Conservation (phyloP, 2,888 invertebrate species). For the Enchytraeus crypticus region DNA sequence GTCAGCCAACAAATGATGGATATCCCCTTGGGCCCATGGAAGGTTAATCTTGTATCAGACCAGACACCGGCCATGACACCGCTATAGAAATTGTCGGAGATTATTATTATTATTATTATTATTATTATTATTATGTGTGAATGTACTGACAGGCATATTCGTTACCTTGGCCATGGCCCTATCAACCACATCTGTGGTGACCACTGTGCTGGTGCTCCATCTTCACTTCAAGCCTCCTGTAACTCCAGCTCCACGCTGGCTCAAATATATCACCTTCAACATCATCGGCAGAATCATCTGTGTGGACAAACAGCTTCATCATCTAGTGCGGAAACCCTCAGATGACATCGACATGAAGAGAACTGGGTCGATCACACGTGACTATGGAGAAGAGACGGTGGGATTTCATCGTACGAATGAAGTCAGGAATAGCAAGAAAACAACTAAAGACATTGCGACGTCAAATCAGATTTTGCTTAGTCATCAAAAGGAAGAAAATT, state of each 20-base stretch:
- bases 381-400: background rate
- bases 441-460: background rate
- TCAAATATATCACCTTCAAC: conserved; percentile 13
- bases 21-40: too few species aligned
- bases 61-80: too few species aligned
- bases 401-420: background rate
- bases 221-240: conserved; percentile 14
- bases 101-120: too few species aligned
- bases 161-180: conserved; percentile 16
- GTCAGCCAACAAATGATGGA: too few species aligned
- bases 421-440: background rate
- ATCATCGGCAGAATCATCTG: conserved; percentile 10
- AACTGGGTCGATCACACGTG: too few species aligned
- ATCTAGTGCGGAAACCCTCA: background rate
- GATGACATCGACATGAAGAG: background rate
- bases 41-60: too few species aligned
- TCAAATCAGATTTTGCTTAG: too few species aligned
- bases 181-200: conserved; percentile 11
- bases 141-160: conserved; percentile 17
- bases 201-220: conserved; percentile 13
- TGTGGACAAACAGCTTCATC: conserved; percentile 1
- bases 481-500: background rate
- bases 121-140: too few species aligned
- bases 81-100: too few species aligned
- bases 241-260: background rate